These are phyloP conservation scores for Kryptolebias ocellatus DNA, from an alignment of 2,797 vertebrate species.

Conservation along the genomic window DNA sequence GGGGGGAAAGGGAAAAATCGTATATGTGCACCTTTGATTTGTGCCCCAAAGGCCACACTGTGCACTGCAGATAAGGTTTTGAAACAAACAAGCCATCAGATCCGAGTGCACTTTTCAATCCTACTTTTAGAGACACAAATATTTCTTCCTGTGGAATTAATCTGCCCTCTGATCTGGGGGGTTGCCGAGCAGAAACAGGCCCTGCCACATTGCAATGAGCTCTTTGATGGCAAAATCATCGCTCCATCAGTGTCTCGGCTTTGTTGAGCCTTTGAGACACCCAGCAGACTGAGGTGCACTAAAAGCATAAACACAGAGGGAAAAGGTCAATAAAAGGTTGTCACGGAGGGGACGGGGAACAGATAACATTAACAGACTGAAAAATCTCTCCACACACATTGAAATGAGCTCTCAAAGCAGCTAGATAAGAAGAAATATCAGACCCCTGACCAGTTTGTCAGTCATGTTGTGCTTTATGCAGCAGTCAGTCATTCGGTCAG, in stretches of 20 bases:
- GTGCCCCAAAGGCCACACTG: conserved; percentile 45
- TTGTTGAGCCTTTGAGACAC: conserved; percentile 28
- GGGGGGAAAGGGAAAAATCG: conserved; percentile 9
- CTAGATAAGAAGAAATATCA: conserved; percentile 21
- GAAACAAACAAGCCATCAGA: conserved; percentile 66
- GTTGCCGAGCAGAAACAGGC: conserved; percentile 47
- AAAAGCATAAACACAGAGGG: conserved; percentile 39
- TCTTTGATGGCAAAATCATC: conserved; percentile 57
- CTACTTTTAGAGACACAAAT: conserved; percentile 53
- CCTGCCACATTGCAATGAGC: conserved; percentile 38
- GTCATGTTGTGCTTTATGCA: conserved; percentile 47
- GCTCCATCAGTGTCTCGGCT: conserved; percentile 44
- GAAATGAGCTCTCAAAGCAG: conserved; percentile 13
- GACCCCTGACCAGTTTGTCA: conserved; percentile 29
- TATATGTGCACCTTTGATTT: conserved; percentile 53
- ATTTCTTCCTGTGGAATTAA: conserved; percentile 54
- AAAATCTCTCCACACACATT: conserved; percentile 28
- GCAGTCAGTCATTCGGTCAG: conserved; percentile 31
- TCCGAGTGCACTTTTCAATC: conserved; percentile 50
- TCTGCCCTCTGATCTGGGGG: conserved; percentile 54
- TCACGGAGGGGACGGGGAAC: background rate
- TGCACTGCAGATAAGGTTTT: conserved; percentile 53
- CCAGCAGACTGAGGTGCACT: conserved; percentile 25
- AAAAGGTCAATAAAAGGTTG: conserved; percentile 50
- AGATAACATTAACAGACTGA: conserved; percentile 24